These are phyloP conservation scores for Polietes domitor DNA, from an alignment of 2,888 invertebrate species.

Conservation along the genomic window DNA sequence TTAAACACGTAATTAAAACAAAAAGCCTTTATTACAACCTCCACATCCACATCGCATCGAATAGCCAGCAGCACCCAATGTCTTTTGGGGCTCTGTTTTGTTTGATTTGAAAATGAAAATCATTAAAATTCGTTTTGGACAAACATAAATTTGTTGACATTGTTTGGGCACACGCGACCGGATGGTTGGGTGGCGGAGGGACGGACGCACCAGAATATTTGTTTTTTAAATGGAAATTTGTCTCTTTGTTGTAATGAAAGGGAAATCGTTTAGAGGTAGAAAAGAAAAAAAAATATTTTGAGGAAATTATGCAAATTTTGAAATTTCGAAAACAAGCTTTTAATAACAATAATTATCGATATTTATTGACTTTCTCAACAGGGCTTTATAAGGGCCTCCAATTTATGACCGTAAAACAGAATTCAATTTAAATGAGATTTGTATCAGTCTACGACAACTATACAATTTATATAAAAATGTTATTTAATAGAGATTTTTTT, in stretches of 20 bases:
- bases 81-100: no score
- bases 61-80: no score
- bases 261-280: background rate
- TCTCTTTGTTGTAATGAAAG: background rate
- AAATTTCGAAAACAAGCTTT: background rate
- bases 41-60: no score
- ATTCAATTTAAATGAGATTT: no score
- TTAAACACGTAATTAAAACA: constrained; percentile 5
- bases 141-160: constrained; percentile 30
- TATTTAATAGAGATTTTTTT: no score
- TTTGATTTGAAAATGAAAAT: background rate
- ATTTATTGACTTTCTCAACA: background rate
- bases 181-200: background rate
- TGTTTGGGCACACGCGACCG: background rate
- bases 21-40: no score
- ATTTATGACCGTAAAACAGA: background rate
- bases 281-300: background rate
- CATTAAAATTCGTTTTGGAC: constrained; percentile 19
- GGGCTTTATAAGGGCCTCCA: background rate
- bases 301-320: background rate
- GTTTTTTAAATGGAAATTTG: background rate
- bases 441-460: no score
- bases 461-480: no score
- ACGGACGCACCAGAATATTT: background rate
- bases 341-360: background rate